phyloP scores from a whole-genome alignment of 2,888 invertebrate genomes.

The Lymantria dispar region DNA sequence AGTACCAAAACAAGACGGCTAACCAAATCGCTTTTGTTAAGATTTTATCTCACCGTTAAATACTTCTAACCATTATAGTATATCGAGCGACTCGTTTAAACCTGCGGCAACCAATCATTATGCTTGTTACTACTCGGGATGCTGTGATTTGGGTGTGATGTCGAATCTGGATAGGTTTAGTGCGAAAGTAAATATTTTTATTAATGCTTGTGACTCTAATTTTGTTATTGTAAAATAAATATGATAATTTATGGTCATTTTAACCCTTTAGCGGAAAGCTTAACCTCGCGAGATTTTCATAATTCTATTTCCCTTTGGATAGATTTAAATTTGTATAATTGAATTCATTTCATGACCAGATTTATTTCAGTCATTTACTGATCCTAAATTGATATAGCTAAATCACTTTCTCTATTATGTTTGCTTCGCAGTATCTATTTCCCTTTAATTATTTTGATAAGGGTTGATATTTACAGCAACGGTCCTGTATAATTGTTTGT shows the following conservation, averaged over 20 bases:
- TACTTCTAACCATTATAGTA: slow-evolving; percentile 78
- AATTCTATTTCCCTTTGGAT: no score
- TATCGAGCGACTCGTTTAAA: slow-evolving; percentile 69
- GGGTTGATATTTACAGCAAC: no score
- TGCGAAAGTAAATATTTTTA: slow-evolving; percentile 14
- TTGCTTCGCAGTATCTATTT: no score
- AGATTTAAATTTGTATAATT: no score
- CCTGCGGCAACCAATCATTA: slow-evolving; percentile 68
- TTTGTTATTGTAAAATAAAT: neutral
- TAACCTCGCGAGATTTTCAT: no score
- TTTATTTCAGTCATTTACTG: no score
- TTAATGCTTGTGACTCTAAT: slow-evolving; percentile 16
- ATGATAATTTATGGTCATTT: neutral
- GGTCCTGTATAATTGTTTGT: no score
- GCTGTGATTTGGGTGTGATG: slow-evolving; percentile 53
- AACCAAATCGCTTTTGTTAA: slow-evolving; percentile 81
- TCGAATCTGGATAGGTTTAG: slow-evolving; percentile 23
- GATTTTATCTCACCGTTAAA: slow-evolving; percentile 81
- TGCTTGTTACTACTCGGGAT: slow-evolving; percentile 61
- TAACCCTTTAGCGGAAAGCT: no score
- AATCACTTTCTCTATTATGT: no score
- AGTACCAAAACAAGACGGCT: slow-evolving; percentile 79
- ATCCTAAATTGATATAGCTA: no score
- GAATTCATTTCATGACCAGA: no score
- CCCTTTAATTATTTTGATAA: no score